Evolutionary conservation across 2,797 vertebrate species (phyloP).

Genomic region (Trematomus bernacchii): DNA sequence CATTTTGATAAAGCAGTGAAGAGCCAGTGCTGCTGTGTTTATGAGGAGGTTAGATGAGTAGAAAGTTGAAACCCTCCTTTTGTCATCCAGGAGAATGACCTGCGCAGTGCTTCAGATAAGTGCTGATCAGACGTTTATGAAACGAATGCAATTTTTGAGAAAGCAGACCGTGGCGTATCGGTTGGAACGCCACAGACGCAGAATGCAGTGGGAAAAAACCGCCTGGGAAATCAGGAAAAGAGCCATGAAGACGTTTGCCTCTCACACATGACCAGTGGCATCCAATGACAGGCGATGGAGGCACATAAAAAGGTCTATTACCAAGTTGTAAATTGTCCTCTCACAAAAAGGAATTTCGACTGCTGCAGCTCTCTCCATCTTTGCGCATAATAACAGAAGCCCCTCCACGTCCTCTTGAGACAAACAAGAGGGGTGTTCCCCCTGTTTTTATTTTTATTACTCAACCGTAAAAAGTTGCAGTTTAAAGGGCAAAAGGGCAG

Average conservation of each 20-base stretch:
- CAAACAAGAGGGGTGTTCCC: constrained; percentile 10
- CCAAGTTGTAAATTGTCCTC: constrained; percentile 99
- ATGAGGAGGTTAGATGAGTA: constrained; percentile 42
- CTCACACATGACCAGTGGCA: constrained; percentile 98
- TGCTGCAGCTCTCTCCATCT: constrained; percentile 94
- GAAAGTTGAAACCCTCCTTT: constrained; percentile 64
- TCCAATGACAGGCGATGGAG: constrained; percentile 97
- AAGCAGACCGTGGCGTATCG: constrained; percentile 88
- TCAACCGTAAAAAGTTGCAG: constrained; percentile 16
- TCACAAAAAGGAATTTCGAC: constrained; percentile 98
- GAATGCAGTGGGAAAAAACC: constrained; percentile 93
- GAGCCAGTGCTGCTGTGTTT: constrained; percentile 36
- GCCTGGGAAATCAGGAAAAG: constrained; percentile 98
- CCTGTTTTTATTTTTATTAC: constrained; percentile 6
- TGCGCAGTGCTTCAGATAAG: constrained; percentile 37
- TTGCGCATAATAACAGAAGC: constrained; percentile 91
- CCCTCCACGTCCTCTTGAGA: constrained; percentile 79
- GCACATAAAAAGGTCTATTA: constrained; percentile 99
- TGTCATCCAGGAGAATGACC: constrained; percentile 55
- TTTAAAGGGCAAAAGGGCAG: constrained; percentile 63
- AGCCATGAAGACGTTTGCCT: constrained; percentile 96
- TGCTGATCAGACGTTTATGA: constrained; percentile 54
- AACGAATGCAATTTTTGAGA: constrained; percentile 73
- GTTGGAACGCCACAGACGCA: constrained; percentile 91
- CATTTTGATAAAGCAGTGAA: constrained; percentile 43